These are phyloP conservation scores for Eremobia ochroleuca DNA, from an alignment of 2,888 invertebrate species.

Conservation along the genomic window DNA sequence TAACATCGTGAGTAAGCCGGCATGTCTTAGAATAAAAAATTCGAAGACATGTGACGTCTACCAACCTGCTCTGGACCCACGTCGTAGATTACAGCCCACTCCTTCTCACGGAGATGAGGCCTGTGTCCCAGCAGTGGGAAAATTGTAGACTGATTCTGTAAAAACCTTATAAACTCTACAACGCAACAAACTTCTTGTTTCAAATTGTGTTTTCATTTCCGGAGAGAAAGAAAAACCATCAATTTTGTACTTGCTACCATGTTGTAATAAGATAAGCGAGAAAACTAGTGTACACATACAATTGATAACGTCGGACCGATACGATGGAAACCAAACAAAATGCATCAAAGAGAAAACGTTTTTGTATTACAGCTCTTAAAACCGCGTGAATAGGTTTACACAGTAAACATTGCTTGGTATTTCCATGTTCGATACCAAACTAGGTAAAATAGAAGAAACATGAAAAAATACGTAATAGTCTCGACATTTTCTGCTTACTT, in stretches of 20 bases:
- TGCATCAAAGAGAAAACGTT: constrained; percentile 27
- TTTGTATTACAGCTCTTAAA: constrained; percentile 3
- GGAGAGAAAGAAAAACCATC: background rate
- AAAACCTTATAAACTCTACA: background rate
- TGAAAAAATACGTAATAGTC: background rate
- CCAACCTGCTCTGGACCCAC: background rate
- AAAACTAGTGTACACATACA: constrained; percentile 14
- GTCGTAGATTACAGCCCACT: too few species aligned
- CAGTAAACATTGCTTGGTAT: constrained; percentile 5
- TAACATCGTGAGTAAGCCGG: background rate
- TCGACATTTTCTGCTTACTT: constrained; percentile 6
- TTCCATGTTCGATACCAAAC: background rate
- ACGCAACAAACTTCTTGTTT: background rate
- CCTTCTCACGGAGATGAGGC: too few species aligned
- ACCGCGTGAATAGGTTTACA: background rate
- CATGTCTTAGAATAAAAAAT: too few species aligned
- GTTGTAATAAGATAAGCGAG: constrained; percentile 29
- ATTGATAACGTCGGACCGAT: constrained; percentile 25
- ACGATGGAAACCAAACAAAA: constrained; percentile 42
- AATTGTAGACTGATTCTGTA: background rate
- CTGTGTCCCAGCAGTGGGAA: too few species aligned
- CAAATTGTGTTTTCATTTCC: background rate
- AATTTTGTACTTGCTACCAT: background rate
- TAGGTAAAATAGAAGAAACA: background rate
- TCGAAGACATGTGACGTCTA: background rate